A percentile compares a stretch with the other conserved stretches of the same genome.
Conservation (phyloP, 2,797 vertebrate genomes). For the Poliocrania exsul region DNA sequence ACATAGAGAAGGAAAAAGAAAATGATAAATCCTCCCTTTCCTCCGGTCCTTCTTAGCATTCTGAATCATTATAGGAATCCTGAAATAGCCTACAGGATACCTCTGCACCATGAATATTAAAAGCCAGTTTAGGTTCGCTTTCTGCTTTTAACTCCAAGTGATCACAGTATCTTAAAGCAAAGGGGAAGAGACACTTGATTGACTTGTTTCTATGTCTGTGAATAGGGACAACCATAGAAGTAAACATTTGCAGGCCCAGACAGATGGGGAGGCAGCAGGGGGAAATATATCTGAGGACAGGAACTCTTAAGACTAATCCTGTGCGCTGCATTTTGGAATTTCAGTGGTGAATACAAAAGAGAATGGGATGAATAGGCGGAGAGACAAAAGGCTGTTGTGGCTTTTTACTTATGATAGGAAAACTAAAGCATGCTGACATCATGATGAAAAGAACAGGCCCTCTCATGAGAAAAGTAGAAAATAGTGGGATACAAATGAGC, state of each 20-base stretch:
- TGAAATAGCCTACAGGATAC: conserved; percentile 23
- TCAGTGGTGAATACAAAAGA: background rate
- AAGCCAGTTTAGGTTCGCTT: background rate
- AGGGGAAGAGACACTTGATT: background rate
- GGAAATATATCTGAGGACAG: background rate
- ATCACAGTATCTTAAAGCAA: background rate
- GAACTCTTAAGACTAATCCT: background rate
- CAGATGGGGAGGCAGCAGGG: background rate
- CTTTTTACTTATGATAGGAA: background rate
- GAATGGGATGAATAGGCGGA: background rate
- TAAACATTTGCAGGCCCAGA: background rate
- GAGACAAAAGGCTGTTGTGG: background rate
- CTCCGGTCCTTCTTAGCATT: background rate
- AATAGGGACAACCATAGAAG: background rate
- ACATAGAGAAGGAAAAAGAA: background rate
- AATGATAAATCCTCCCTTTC: background rate
- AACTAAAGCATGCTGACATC: background rate
- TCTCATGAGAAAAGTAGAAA: background rate
- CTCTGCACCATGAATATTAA: background rate
- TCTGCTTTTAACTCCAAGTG: background rate
- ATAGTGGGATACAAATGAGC: background rate
- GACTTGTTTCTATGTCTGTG: background rate
- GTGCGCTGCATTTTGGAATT: background rate
- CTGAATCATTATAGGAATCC: background rate
- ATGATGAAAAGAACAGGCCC: background rate